These are phyloP conservation scores for Pogonocherus hispidulus DNA, from an alignment of 2,888 invertebrate genomes.

Conservation along the genomic window DNA sequence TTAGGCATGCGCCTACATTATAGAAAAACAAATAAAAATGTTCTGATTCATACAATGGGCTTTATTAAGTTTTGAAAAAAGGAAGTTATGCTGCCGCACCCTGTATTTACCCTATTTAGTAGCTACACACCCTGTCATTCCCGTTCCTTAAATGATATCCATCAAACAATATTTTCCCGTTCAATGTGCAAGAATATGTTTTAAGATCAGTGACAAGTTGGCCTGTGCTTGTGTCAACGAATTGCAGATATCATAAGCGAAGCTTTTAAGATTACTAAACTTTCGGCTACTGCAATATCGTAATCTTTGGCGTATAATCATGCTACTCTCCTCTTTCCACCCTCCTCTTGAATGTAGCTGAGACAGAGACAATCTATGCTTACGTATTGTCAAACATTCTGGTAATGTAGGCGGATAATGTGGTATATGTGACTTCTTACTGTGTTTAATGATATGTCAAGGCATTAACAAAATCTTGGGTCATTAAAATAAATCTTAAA, in stretches of 20 bases:
- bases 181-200: not conserved
- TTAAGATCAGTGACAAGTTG: not conserved
- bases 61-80: too few species aligned
- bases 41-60: too few species aligned
- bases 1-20: too few species aligned
- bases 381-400: slow-evolving; percentile 29
- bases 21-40: too few species aligned
- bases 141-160: too few species aligned
- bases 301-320: slow-evolving; percentile 13
- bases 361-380: slow-evolving; percentile 16
- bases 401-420: slow-evolving; percentile 43
- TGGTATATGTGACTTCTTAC: slow-evolving; percentile 56
- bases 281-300: slow-evolving; percentile 23
- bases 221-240: not conserved
- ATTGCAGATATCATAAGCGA: slow-evolving; percentile 6
- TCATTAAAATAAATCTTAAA: slow-evolving; percentile 60
- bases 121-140: too few species aligned
- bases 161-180: not conserved
- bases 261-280: slow-evolving; percentile 16
- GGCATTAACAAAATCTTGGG: slow-evolving; percentile 56
- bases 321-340: not conserved
- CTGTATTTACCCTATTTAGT: too few species aligned
- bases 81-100: too few species aligned
- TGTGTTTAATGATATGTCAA: slow-evolving; percentile 60
- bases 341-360: not conserved